Conservation (phyloP, 1,140 invertebrate species). For the Riptortus pedestris region DNA sequence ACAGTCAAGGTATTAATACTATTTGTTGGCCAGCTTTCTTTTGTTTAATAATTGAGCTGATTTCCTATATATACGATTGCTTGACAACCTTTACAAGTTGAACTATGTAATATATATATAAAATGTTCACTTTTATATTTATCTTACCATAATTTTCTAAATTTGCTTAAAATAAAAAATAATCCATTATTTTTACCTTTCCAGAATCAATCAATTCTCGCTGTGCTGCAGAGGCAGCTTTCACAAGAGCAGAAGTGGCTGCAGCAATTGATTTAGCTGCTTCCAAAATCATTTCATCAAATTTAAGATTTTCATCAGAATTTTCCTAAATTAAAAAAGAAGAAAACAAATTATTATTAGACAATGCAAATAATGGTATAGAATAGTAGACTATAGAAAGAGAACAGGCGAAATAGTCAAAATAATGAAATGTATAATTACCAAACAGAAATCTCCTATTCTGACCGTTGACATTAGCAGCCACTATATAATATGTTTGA, state of each 20-base stretch:
- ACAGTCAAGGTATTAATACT: too few relatives aligned
- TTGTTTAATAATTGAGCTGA: too few relatives aligned
- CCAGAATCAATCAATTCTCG: constrained; percentile 79
- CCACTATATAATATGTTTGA: constrained; percentile 94
- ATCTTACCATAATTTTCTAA: too few relatives aligned
- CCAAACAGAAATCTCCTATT: too few relatives aligned
- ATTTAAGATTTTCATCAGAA: constrained; percentile 79
- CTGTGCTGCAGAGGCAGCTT: constrained; percentile 92
- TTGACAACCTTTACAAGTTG: too few relatives aligned
- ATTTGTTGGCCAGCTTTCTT: too few relatives aligned
- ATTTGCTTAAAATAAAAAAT: too few relatives aligned
- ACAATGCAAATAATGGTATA: background rate
- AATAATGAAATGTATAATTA: too few relatives aligned
- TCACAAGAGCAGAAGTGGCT: constrained; percentile 90
- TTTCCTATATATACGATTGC: too few relatives aligned
- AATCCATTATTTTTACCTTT: constrained; percentile 37
- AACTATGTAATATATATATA: too few relatives aligned
- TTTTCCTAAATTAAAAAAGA: constrained; percentile 55
- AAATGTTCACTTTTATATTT: background rate
- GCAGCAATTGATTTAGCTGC: constrained; percentile 95
- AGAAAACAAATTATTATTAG: background rate
- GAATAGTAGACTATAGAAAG: too few relatives aligned
- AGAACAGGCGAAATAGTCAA: too few relatives aligned
- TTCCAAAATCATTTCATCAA: constrained; percentile 98
- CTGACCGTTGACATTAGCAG: constrained; percentile 26